Percentiles rank a stretch among this genome's conserved stretches.
These are phyloP conservation scores for Pagetopsis macropterus DNA, from an alignment of 2,797 vertebrate species.

Conservation along the genomic window DNA sequence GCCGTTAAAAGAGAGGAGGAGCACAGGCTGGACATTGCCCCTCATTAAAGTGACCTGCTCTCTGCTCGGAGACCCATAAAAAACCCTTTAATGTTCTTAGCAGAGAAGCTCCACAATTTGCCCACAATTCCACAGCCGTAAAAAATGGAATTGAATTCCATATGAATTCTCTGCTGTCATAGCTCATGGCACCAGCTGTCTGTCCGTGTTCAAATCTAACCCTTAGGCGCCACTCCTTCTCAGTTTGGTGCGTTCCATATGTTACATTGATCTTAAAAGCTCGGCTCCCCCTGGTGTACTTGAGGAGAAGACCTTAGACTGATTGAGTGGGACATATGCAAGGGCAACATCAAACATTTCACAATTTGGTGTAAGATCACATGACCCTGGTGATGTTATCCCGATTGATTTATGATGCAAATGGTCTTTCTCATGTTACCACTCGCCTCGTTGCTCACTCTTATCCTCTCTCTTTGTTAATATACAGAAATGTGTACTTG, in stretches of 20 bases:
- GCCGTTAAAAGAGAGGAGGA: slow-evolving; percentile 66
- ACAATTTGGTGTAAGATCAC: slow-evolving; percentile 60
- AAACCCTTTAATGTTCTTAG: slow-evolving; percentile 82
- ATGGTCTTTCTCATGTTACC: slow-evolving; percentile 61
- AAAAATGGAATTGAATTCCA: slow-evolving; percentile 73
- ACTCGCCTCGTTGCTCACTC: slow-evolving; percentile 34
- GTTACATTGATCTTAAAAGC: slow-evolving; percentile 73
- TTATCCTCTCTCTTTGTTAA: slow-evolving; percentile 19
- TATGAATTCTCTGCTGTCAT: slow-evolving; percentile 72
- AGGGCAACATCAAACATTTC: slow-evolving; percentile 70
- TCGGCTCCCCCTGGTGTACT: slow-evolving; percentile 69
- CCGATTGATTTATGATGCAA: slow-evolving; percentile 69
- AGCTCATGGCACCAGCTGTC: slow-evolving; percentile 80
- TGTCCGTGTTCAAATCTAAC: slow-evolving; percentile 71
- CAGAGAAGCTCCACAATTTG: slow-evolving; percentile 79
- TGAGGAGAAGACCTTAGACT: slow-evolving; percentile 55
- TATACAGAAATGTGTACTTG: slow-evolving; percentile 28
- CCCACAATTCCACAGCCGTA: slow-evolving; percentile 68
- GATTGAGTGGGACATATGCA: slow-evolving; percentile 77
- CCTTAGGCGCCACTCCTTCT: slow-evolving; percentile 61
- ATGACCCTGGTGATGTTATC: slow-evolving; percentile 54
- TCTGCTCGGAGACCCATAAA: slow-evolving; percentile 71
- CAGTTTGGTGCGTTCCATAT: slow-evolving; percentile 69
- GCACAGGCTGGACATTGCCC: slow-evolving; percentile 73
- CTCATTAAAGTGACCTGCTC: slow-evolving; percentile 81